phyloP scores from a whole-genome alignment of 2,113 vertebrate genomes.

The Hippopotamus amphibius region DNA sequence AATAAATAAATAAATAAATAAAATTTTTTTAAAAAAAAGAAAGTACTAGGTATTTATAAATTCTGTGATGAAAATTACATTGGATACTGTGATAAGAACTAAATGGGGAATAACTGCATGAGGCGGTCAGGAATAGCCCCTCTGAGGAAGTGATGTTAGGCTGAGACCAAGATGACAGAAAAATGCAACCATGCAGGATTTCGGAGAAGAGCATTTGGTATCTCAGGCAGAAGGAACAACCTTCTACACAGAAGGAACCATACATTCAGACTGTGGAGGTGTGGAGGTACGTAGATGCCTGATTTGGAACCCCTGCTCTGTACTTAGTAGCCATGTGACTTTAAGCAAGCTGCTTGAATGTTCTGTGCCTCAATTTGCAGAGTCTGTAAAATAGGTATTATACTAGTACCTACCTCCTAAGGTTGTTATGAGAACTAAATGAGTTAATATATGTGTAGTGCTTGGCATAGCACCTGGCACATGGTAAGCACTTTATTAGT shows the following conservation, averaged over 20 bases:
- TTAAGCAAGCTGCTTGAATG: background rate
- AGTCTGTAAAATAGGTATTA: background rate
- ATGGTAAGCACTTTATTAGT: background rate
- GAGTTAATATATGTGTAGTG: background rate
- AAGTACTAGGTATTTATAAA: background rate
- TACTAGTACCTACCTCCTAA: background rate
- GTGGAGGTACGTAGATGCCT: background rate
- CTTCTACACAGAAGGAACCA: background rate
- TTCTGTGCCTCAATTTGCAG: background rate
- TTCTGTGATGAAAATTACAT: slow-evolving; percentile 9
- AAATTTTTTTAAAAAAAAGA: no score
- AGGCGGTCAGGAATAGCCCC: background rate
- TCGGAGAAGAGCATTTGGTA: background rate
- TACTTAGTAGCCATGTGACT: background rate
- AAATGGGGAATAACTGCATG: background rate
- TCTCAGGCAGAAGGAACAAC: background rate
- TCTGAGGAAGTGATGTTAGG: background rate
- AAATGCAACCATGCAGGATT: background rate
- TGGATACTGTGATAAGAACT: background rate
- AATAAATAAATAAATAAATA: no score
- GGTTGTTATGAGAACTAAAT: background rate
- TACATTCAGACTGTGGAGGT: background rate
- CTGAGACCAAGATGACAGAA: background rate
- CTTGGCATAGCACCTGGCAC: background rate
- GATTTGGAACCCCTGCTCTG: background rate